A percentile compares a stretch with the other conserved stretches of the same genome.
phyloP scores from a whole-genome alignment of 2,113 vertebrate genomes.

The Cyphomyrus plagiostoma region DNA sequence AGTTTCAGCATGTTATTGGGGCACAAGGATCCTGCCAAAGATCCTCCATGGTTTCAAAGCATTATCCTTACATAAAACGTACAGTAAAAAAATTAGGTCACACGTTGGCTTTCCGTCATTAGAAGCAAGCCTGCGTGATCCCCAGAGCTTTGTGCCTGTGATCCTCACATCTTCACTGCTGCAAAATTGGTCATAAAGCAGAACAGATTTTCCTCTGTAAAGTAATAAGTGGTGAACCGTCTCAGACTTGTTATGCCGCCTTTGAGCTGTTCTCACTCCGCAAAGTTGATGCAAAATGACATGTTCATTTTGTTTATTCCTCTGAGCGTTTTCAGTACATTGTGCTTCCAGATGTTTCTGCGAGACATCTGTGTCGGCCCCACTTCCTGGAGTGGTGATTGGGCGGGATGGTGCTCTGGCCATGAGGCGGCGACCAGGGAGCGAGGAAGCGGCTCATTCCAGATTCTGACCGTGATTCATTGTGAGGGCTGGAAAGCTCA shows the following conservation, averaged over 20 bases:
- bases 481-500: background rate
- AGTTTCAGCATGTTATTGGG: background rate
- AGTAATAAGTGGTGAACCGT: background rate
- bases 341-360: constrained; percentile 18
- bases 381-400: background rate
- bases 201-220: constrained; percentile 1
- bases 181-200: background rate
- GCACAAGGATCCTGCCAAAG: background rate
- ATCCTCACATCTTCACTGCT: background rate
- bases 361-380: constrained; percentile 13
- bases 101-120: background rate
- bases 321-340: background rate
- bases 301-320: constrained; percentile 2
- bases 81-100: background rate
- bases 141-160: background rate
- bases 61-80: background rate
- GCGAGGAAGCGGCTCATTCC: constrained; percentile 10
- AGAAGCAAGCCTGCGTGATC: background rate
- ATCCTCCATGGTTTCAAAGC: background rate
- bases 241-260: background rate
- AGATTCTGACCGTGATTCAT: background rate
- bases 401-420: background rate
- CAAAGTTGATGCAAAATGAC: background rate
- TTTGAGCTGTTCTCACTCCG: background rate
- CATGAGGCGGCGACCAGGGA: background rate